These are phyloP conservation scores for Cyanoliseus patagonus DNA, from an alignment of 2,113 vertebrate species.

Conservation along the genomic window DNA sequence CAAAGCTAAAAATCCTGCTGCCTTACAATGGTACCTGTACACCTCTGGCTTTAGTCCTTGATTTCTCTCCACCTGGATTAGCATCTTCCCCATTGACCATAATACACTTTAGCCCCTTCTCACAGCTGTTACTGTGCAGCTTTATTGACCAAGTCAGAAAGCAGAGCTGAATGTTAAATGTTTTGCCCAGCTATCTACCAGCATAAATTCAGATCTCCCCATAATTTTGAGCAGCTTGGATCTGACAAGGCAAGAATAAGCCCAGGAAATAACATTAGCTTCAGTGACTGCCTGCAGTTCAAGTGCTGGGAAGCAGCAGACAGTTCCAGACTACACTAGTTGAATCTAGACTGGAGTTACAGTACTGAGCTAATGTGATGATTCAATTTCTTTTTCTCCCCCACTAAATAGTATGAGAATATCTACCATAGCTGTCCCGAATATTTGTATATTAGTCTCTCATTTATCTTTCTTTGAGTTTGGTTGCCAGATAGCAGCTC, in stretches of 20 bases:
- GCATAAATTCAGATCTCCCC: background rate
- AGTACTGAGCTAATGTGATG: background rate
- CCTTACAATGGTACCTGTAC: background rate
- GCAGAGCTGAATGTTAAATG: background rate
- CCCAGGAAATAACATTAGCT: background rate
- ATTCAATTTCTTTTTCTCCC: background rate
- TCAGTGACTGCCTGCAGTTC: background rate
- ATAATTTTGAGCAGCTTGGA: background rate
- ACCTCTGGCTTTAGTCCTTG: background rate
- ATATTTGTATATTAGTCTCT: background rate
- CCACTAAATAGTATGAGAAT: background rate
- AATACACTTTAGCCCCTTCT: background rate
- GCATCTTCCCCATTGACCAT: background rate
- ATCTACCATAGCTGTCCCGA: background rate
- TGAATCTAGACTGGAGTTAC: background rate
- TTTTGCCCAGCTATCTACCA: background rate
- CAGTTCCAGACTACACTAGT: conserved; percentile 3
- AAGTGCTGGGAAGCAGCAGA: background rate
- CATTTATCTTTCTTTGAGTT: background rate
- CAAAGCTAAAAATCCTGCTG: background rate
- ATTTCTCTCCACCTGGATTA: background rate
- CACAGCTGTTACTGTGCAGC: rapidly evolving
- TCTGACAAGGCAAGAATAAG: background rate
- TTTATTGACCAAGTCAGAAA: background rate
- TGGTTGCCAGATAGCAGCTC: background rate